Conservation (phyloP, 2,797 vertebrate species). For the Pseudochaenichthys georgianus region DNA sequence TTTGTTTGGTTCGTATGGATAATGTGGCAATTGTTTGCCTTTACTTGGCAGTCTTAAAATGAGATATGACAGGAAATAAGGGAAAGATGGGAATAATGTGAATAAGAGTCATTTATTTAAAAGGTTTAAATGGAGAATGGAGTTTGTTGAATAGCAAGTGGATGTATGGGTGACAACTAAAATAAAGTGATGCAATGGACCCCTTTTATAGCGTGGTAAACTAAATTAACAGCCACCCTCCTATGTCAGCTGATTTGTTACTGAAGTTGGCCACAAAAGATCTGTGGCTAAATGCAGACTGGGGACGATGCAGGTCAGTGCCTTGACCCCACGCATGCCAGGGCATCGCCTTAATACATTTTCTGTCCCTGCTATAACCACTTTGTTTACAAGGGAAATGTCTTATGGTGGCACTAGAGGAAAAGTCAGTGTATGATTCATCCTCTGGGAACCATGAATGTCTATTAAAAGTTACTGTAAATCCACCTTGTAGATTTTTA, state of each 20-base stretch:
- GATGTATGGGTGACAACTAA: background rate
- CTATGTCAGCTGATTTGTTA: no score
- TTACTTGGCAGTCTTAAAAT: background rate
- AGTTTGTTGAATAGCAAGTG: background rate
- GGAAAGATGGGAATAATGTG: background rate
- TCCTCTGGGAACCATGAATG: no score
- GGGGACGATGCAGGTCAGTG: no score
- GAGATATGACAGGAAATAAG: background rate
- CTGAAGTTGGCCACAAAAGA: background rate
- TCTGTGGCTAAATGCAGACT: background rate
- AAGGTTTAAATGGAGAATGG: background rate
- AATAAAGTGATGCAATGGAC: background rate
- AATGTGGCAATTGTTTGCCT: background rate
- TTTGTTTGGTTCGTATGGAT: background rate
- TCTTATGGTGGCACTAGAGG: background rate
- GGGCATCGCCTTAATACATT: background rate
- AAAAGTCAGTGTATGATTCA: background rate
- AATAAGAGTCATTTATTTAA: background rate
- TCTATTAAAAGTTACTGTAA: no score
- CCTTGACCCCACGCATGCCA: background rate
- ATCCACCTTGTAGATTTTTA: no score
- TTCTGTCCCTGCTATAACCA: background rate
- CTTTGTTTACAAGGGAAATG: slow-evolving; percentile 8
- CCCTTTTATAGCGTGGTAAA: background rate
- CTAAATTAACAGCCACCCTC: no score